A percentile compares a stretch with the other conserved stretches of the same genome.
These are phyloP conservation scores for Oryzias javanicus DNA, from an alignment of 2,113 vertebrate species.

Conservation along the genomic window DNA sequence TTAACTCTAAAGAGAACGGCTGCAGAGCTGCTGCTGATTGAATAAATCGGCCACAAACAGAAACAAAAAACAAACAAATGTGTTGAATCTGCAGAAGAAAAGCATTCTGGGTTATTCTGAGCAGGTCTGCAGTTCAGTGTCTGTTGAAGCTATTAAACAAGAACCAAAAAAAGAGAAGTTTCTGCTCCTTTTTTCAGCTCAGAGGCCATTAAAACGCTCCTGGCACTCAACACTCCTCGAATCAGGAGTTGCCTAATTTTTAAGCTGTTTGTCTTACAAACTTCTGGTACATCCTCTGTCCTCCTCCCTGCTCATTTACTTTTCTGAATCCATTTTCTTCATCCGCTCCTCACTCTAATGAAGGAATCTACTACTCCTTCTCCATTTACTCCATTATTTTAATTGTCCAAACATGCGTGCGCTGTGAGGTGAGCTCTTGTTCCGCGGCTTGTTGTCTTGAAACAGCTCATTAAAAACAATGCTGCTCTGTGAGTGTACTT, in stretches of 20 bases:
- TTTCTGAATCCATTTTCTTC: background rate
- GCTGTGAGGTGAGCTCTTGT: constrained; percentile 36
- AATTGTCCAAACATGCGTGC: constrained; percentile 3
- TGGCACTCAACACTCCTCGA: background rate
- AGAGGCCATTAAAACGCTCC: background rate
- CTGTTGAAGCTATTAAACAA: background rate
- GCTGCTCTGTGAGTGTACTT: constrained; percentile 48
- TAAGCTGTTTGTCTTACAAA: background rate
- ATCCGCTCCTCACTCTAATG: background rate
- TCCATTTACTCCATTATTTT: constrained; percentile 2
- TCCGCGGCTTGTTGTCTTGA: constrained; percentile 25
- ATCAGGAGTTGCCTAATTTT: background rate
- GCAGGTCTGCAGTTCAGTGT: background rate
- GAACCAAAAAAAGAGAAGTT: background rate
- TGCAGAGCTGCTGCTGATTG: constrained; percentile 20
- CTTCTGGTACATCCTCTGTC: background rate
- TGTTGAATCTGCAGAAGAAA: constrained; percentile 3
- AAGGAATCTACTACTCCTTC: constrained; percentile 1
- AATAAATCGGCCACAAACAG: constrained; percentile 1
- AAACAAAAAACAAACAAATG: constrained; percentile 5
- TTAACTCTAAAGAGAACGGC: constrained; percentile 2
- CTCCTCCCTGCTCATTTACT: background rate
- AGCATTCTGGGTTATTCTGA: background rate
- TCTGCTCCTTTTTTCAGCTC: background rate
- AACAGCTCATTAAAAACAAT: constrained; percentile 61